Evolutionary conservation across 2,888 invertebrate species (phyloP), one percentile per base, ranked within the genome.

Genomic region (Nemapogon koenigi): DNA sequence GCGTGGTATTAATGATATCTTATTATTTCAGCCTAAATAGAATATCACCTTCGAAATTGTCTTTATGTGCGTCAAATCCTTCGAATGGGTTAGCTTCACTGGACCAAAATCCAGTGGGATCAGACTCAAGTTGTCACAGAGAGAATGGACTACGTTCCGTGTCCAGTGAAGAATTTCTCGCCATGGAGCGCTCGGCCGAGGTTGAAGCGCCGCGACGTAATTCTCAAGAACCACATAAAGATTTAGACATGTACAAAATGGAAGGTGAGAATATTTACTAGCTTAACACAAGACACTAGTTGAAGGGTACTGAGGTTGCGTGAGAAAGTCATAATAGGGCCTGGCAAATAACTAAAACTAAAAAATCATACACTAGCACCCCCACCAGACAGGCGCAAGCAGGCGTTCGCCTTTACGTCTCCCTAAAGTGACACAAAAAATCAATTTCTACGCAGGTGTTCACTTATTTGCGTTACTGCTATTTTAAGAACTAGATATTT

Each of bases 171-270:
- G 78, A 78, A 49, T 78, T 78, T 47, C 56, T 76, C 16, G 78
- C 76, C 7, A 75, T 78, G 75, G 78, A 78, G 46, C 62, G 76
- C n/a, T 70, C 72, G 3, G 58, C 76, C 2, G 78, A 78, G 39
- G 41, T 66, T 4, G 61, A 69, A 6, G 63, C 54, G 32, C 57
- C 67, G 1, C 2, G 28, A 22, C 19, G 22, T 22, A 26, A 16
- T 17, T 53, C 59, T 7, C 56, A 57, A 17, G 52, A 55, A 2
- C 63, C 62, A 19, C 43, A 53, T 42, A 72, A 69, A 42, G 69
- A 71, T 17, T 43, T 53, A 16, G 63, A 59, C 15, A 52, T 46
- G 44, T 58, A 55, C 43, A 59, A 38, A 35, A 30, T 22, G n/a
- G 38, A 50, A 43, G 65, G 71, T 72, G 50, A 52, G 46, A 44